Base-by-base conservation (phyloP, 1,140 invertebrate genomes). In the Rhyzopertha dominica region DNA sequence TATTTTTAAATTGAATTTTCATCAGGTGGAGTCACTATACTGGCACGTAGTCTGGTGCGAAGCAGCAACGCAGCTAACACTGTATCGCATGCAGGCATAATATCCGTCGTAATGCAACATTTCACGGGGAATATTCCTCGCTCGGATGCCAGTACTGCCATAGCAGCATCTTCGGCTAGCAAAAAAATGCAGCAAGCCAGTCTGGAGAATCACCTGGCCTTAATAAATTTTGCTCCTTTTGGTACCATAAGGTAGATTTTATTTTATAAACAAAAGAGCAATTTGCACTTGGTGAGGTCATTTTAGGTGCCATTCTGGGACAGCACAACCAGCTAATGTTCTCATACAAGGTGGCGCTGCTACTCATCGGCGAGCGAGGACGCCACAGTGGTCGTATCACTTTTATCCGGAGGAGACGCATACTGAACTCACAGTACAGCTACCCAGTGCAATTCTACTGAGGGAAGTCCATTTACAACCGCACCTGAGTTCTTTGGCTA, bases 341-440 rank as follows among this genome's bases (percentile, higher is more conserved):
- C 71, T 95, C 1, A 84, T 95, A 43, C 80, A 83, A 54, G 75
- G 70, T 35, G 48, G 41, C 16, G 51, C 73, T 1, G 78, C 84
- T 5, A 84, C 87, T 18, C 86, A 92, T 53, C 74, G 88, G 50
- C 71, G 90, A 50, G 85, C 90, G 1, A 74, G 90, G 39, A 87
- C 87, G 5, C 84, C 91, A 1, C 85, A 90, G 28, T 93, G 90
- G 87, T 87, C 87, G 22, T 92, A 94, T 68, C 88, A 94, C 67
- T 95, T 92, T 70, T 91, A 90, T 68, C 87, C 88, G 1, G 87
- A 91, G 54, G 90, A 95, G 69, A 80, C 80, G 7, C 88, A 85
- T 71, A 83, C 93, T 1, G 89, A 93, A 63, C 73, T 95, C 4
- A 87, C 82, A 4, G 78, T 95, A 14, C 83, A 81, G n/a, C 67